Evolutionary conservation across 2,113 vertebrate genomes (phyloP).

Genomic region (Centropristis striata): DNA sequence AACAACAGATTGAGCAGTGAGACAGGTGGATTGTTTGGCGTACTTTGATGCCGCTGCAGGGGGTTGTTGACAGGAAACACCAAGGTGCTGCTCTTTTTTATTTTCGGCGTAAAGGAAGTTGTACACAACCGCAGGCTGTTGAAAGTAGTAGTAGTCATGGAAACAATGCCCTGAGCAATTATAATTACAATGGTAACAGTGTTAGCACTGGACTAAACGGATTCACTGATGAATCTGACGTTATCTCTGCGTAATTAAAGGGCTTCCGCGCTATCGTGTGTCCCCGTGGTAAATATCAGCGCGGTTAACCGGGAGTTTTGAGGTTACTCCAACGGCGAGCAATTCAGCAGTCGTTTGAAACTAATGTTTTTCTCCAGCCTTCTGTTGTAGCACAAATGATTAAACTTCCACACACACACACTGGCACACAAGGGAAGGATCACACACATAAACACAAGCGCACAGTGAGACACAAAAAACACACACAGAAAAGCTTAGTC

Average conservation of each 20-base stretch:
- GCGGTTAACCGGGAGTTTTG: conserved; percentile 52
- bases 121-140: conserved; percentile 63
- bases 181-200: conserved; percentile 57
- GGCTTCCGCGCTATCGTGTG: conserved; percentile 39
- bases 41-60: conserved; percentile 38
- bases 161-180: conserved; percentile 67
- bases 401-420: conserved; percentile 28
- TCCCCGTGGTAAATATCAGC: conserved; percentile 57
- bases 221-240: conserved; percentile 70
- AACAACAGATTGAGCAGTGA: conserved; percentile 48
- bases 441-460: conserved; percentile 34
- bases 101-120: conserved; percentile 51
- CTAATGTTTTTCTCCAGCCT: conserved; percentile 60
- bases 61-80: conserved; percentile 64
- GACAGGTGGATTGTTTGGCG: conserved; percentile 42
- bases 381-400: conserved; percentile 61
- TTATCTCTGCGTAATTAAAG: conserved; percentile 71
- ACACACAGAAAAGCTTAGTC: conserved; percentile 53
- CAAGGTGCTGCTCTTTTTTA: conserved; percentile 53
- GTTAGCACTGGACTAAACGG: conserved; percentile 57
- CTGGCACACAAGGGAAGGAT: conserved; percentile 8
- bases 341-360: conserved; percentile 56
- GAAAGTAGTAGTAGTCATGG: conserved; percentile 72
- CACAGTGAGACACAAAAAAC: conserved; percentile 30
- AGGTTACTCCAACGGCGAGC: conserved; percentile 47